Evolutionary conservation across 2,113 vertebrate genomes (phyloP), one percentile per base, ranked within the genome.

Genomic region (Baryphthengus martii): DNA sequence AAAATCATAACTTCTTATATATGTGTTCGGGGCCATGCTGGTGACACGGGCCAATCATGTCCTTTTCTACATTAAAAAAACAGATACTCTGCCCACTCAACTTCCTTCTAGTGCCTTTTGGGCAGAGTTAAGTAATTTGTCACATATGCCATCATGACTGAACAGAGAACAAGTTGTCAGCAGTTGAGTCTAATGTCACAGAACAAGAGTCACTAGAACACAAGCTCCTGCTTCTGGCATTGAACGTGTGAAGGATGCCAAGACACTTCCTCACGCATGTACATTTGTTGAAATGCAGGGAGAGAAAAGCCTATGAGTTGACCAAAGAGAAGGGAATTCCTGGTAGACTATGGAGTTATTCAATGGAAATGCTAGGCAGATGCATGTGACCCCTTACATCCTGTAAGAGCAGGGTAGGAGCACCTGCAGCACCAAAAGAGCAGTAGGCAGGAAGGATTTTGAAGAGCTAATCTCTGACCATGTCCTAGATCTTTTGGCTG

Each of bases 141-240:
- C 29, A 39, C 0, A 3, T 37, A 19, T 59, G 13, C 44, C n/a
- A 49, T 49, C 1, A 3, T 3, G 3, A 63, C 20, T 35, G 37
- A 87, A 37, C 71, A 83, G 52, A 62, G 37, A 52, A 23, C 37
- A 73, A 20, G 42, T 52, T 0, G 0, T 18, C 35, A 89, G 53
- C 35, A 77, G 1, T 1, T 59, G 21, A 50, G 40, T 66, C 20
- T 26, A 26, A 35, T 15, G 13, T 76, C 49, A 86, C 10, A 75
- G 50, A 85, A 35, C 17, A 59, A 26, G 55, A 88, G 16, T 21
- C 6, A 21, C 33, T 37, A 39, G 26, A 85, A 61, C 12, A 31
- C 39, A 59, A 45, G 29, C 13, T 61, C 33, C 40, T 68, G 29
- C 53, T 45, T 87, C 49, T 79, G 53, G 11, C 26, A 45, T 33